These are phyloP conservation scores for Drosophila nr. perissopoda DNA, from an alignment of 2,888 invertebrate genomes.

Conservation along the genomic window DNA sequence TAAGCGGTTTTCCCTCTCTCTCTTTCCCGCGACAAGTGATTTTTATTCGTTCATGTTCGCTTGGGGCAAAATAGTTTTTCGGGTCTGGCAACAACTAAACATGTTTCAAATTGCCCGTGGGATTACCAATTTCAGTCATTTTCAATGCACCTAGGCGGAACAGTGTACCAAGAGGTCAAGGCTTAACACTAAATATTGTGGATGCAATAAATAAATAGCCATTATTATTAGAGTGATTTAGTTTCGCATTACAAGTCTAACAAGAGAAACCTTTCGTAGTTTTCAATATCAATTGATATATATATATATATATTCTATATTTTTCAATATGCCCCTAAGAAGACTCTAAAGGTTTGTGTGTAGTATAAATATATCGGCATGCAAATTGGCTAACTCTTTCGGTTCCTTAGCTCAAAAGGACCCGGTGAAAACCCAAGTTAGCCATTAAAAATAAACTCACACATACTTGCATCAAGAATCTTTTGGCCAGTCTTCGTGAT, in stretches of 20 bases:
- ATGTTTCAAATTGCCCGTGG: not conserved
- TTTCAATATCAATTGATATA: not conserved
- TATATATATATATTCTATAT: not conserved
- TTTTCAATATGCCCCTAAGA: not conserved
- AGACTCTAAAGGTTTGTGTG: not conserved
- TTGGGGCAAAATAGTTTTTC: slow-evolving; percentile 8
- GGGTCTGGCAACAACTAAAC: not conserved
- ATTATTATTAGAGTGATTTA: not conserved
- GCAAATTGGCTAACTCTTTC: not conserved
- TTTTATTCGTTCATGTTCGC: slow-evolving; percentile 3
- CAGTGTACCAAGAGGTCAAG: not conserved
- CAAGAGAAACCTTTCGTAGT: not conserved
- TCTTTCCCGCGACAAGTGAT: not conserved
- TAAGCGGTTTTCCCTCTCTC: slow-evolving; percentile 4
- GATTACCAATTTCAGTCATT: not conserved
- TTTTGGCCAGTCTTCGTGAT: slow-evolving; percentile 21
- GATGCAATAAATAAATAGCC: not conserved
- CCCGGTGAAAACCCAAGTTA: not conserved
- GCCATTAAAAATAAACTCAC: not conserved
- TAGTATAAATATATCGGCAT: not conserved
- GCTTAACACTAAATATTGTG: not conserved
- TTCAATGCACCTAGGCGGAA: not conserved
- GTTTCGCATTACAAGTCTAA: not conserved
- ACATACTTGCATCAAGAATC: slow-evolving; percentile 1
- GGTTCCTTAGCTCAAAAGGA: not conserved